Percentiles rank a stretch among this genome's conserved stretches.
These are phyloP conservation scores for Poeciliopsis infans DNA, from an alignment of 2,797 vertebrate genomes.

Conservation along the genomic window DNA sequence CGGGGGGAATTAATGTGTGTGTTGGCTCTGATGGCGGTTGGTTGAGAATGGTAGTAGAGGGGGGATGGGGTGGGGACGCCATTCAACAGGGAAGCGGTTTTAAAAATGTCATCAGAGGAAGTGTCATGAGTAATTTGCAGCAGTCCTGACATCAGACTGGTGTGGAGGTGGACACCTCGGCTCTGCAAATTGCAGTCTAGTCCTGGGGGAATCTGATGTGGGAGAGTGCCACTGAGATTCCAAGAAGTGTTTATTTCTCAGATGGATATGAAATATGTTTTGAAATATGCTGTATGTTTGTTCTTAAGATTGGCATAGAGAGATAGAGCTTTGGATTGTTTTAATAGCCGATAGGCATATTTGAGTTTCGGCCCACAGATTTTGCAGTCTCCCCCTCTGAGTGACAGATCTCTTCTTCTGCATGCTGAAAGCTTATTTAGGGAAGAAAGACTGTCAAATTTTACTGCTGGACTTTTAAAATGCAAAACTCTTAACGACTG, in stretches of 20 bases:
- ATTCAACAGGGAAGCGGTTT: conserved; percentile 72
- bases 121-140: conserved; percentile 79
- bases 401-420: conserved; percentile 20
- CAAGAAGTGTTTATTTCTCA: conserved; percentile 54
- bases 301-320: conserved; percentile 29
- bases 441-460: conserved; percentile 68
- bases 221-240: conserved; percentile 55
- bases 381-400: conserved; percentile 1
- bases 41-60: conserved; percentile 26
- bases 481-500: conserved; percentile 27
- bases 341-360: conserved; percentile 7
- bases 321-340: conserved; percentile 12
- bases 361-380: conserved; percentile 7
- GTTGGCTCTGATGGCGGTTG: conserved; percentile 45
- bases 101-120: conserved; percentile 78
- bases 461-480: conserved; percentile 55
- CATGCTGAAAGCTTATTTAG: conserved; percentile 55
- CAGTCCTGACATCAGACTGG: conserved; percentile 63
- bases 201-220: conserved; percentile 57
- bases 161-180: conserved; percentile 69
- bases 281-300: conserved; percentile 41
- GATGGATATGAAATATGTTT: conserved; percentile 47
- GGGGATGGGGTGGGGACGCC: conserved; percentile 37
- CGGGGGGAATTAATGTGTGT: conserved; percentile 62
- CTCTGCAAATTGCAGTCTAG: conserved; percentile 51